Base-by-base conservation (phyloP, 2,113 vertebrate species). In the Pao palembangensis region DNA sequence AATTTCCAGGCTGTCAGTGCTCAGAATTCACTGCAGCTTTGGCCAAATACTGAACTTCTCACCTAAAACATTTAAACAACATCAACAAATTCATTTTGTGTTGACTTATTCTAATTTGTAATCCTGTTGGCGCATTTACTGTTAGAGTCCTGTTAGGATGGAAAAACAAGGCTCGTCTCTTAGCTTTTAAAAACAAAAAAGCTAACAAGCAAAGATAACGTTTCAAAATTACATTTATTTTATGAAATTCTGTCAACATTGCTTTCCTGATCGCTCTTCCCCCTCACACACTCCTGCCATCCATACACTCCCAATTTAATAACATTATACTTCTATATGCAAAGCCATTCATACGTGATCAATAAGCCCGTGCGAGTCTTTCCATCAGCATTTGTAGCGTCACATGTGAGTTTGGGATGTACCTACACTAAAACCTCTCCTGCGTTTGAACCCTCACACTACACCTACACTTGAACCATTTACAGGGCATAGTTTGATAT, bases 271-370 rank as follows among this genome's bases (percentile, higher is more conserved):
- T 70, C 78, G 81, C 67, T 49, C 82, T 84, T 75, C 69, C 21
- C 68, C 67, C 74, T 72, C n/a, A 17, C 76, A 46, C 69, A 65
- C 79, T 76, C 52, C 80, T 80, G 79, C 76, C 78, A 83, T 77
- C 80, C 78, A 85, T 76, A 78, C 80, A 78, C 82, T 75, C 64
- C 51, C 51, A 59, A 34, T 60, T 64, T 86, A 87, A 84, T 83
- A 65, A 68, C 78, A 84, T 86, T 83, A 88, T 63, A 61, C 75
- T 61, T 49, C 57, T 51, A 68, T 67, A 72, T 81, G 70, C 64
- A 88, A 84, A 85, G 71, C 72, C 79, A 82, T 85, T 87, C 79
- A 64, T 73, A 79, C 83, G 20, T 41, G 41, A 81, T 86, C 83
- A 82, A 82, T 86, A 84, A 18, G 63, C 58, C 86, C 84, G 84